These are phyloP conservation scores for Dendroctonus valens DNA, from an alignment of 1,140 invertebrate species.

Conservation along the genomic window DNA sequence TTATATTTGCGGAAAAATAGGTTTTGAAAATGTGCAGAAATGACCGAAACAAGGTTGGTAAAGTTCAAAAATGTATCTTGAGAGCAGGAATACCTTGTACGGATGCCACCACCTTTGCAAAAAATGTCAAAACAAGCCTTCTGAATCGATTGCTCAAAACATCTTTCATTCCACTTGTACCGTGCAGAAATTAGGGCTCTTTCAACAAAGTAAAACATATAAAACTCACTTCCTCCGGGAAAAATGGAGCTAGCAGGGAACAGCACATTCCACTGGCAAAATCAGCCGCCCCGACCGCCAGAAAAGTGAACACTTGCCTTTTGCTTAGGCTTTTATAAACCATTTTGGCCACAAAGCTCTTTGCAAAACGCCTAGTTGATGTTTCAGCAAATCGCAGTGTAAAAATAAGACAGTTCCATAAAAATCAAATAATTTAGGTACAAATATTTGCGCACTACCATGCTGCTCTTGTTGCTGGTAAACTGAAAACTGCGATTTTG, in stretches of 20 bases:
- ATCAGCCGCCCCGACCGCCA: neutral
- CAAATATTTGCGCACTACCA: slow-evolving; percentile 23
- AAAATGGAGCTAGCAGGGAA: slow-evolving; percentile 24
- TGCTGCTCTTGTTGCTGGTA: neutral
- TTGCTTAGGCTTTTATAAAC: slow-evolving; percentile 11
- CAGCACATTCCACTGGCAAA: slow-evolving; percentile 17
- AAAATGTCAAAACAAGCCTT: no score
- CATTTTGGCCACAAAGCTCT: neutral
- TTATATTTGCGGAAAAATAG: no score
- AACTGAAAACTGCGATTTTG: no score
- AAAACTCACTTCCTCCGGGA: slow-evolving; percentile 9
- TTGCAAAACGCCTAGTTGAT: neutral
- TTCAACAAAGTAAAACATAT: neutral
- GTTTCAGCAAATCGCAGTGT: neutral
- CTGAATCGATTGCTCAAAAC: no score
- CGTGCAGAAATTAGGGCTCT: no score
- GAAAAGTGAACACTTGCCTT: slow-evolving; percentile 10
- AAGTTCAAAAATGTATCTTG: no score
- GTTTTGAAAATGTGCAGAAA: no score
- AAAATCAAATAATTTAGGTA: slow-evolving; percentile 18
- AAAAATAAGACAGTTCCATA: slow-evolving; percentile 19
- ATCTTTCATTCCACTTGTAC: no score
- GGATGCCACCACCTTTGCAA: no score
- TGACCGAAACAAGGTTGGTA: no score
- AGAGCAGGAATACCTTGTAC: no score